Evolutionary conservation across 2,888 invertebrate species (phyloP).

Genomic region (Morpho deidamia): DNA sequence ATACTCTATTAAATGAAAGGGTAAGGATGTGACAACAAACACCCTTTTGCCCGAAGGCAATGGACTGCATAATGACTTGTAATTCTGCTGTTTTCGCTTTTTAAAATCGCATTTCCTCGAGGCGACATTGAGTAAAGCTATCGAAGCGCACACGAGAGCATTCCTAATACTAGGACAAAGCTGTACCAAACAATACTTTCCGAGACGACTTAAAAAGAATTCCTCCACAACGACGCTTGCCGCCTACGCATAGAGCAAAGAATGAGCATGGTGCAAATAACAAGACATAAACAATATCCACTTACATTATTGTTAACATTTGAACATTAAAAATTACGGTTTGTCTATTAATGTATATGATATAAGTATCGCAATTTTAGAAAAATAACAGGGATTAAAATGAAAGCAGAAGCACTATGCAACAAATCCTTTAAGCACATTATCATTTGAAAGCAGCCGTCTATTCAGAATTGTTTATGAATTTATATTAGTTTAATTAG

Average conservation of each 20-base stretch:
- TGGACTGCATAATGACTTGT: conserved; percentile 70
- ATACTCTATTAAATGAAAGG: conserved; percentile 45
- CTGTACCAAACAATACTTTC: conserved; percentile 56
- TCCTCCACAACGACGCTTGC: conserved; percentile 44
- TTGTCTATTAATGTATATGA: background rate
- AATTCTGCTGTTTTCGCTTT: conserved; percentile 73
- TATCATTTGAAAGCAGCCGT: no score
- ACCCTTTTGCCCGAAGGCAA: conserved; percentile 70
- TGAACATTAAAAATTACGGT: no score
- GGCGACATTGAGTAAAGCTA: conserved; percentile 59
- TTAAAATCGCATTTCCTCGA: conserved; percentile 77
- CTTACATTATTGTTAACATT: background rate
- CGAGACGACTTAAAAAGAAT: conserved; percentile 67
- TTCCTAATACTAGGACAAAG: conserved; percentile 56
- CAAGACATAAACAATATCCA: conserved; percentile 6
- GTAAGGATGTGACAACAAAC: conserved; percentile 62
- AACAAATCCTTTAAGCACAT: no score
- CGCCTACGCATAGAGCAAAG: conserved; percentile 46
- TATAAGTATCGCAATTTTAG: background rate
- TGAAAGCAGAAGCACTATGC: no score
- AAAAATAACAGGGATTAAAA: no score
- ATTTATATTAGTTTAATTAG: no score
- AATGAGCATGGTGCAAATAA: conserved; percentile 33
- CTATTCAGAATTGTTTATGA: no score
- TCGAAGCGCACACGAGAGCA: conserved; percentile 60